A percentile compares a stretch with the other conserved stretches of the same genome.
These are phyloP conservation scores for Lysiphlebus fabarum DNA, from an alignment of 1,140 invertebrate genomes.

Conservation along the genomic window DNA sequence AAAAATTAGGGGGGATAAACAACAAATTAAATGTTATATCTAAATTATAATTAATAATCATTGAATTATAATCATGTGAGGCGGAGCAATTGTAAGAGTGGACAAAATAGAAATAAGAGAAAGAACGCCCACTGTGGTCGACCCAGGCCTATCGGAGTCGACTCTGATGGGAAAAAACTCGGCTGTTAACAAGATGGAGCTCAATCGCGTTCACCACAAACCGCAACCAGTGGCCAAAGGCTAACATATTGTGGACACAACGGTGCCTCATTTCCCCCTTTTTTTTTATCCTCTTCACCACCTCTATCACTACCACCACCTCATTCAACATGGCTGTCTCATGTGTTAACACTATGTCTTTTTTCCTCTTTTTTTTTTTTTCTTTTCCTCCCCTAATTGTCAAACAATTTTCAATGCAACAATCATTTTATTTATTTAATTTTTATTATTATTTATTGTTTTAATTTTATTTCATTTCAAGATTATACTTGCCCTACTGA, in stretches of 20 bases:
- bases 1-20: no score
- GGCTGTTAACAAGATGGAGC: constrained; percentile 55
- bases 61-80: constrained; percentile 25
- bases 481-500: constrained; percentile 12
- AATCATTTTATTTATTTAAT: background rate
- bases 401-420: no score
- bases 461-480: constrained; percentile 5
- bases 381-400: no score
- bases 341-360: no score
- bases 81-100: constrained; percentile 46
- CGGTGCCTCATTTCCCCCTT: constrained; percentile 37
- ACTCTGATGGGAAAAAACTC: constrained; percentile 50
- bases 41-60: no score
- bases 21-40: no score
- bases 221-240: constrained; percentile 9
- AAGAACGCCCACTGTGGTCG: constrained; percentile 51
- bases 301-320: constrained; percentile 29
- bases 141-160: constrained; percentile 49
- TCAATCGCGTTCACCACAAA: constrained; percentile 40
- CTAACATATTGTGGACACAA: constrained; percentile 26
- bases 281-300: constrained; percentile 27
- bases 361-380: no score
- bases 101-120: constrained; percentile 51
- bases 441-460: constrained; percentile 12
- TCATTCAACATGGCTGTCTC: background rate